Evolutionary conservation across 2,113 vertebrate species (phyloP).

Genomic region (Osmerus eperlanus): DNA sequence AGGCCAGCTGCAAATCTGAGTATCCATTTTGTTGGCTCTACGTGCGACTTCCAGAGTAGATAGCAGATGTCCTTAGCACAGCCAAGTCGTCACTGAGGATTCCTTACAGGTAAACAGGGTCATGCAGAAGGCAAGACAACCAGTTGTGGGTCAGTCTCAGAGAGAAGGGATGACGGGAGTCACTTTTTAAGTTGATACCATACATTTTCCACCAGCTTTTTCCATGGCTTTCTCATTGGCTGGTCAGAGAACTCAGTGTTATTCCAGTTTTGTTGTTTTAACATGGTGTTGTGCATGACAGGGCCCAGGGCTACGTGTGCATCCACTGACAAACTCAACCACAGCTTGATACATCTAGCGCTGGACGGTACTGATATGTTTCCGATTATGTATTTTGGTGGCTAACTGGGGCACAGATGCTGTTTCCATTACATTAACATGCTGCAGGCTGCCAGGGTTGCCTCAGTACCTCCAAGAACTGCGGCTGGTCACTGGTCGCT

Average conservation of each 20-base stretch:
- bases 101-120: neutral
- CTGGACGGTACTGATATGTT: constrained; percentile 43
- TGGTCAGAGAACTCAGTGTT: constrained; percentile 54
- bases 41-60: constrained; percentile 24
- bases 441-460: constrained; percentile 29
- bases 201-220: constrained; percentile 69
- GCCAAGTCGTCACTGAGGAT: constrained; percentile 2
- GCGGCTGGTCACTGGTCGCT: constrained; percentile 17
- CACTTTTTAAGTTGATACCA: constrained; percentile 48
- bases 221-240: constrained; percentile 61
- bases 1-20: constrained; percentile 32
- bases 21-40: constrained; percentile 47
- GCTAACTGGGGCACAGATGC: constrained; percentile 32
- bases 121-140: too few species aligned
- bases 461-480: constrained; percentile 54
- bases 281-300: constrained; percentile 60
- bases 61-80: constrained; percentile 11
- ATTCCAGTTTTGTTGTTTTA: constrained; percentile 49
- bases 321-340: constrained; percentile 53
- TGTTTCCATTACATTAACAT: constrained; percentile 64
- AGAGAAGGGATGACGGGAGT: constrained; percentile 25
- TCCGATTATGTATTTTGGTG: constrained; percentile 60
- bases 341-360: constrained; percentile 52
- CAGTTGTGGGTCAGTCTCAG: constrained; percentile 10
- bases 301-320: constrained; percentile 46